Conservation (phyloP, 2,113 vertebrate species). For the Pygoscelis antarcticus region DNA sequence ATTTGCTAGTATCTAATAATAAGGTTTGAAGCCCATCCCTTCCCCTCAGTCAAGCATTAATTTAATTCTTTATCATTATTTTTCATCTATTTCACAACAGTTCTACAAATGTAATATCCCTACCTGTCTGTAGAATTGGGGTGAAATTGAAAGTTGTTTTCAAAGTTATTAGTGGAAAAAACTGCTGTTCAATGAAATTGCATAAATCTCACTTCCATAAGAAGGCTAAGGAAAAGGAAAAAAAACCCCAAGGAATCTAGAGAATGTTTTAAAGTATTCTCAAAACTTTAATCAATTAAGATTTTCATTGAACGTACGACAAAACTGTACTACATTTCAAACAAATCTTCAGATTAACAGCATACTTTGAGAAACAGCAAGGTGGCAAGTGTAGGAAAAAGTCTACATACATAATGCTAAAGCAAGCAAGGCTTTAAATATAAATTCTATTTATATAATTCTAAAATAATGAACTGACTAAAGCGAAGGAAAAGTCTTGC, state of each 20-base stretch:
- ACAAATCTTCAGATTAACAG: neutral
- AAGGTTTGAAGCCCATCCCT: slow-evolving; percentile 15
- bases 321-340: neutral
- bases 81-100: slow-evolving; percentile 18
- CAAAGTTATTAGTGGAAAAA: slow-evolving; percentile 56
- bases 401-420: neutral
- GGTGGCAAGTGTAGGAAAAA: neutral
- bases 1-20: slow-evolving; percentile 5
- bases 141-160: slow-evolving; percentile 54
- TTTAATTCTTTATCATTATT: slow-evolving; percentile 4
- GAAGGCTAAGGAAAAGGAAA: slow-evolving; percentile 44
- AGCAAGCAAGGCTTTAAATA: slow-evolving; percentile 12
- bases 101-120: slow-evolving; percentile 34
- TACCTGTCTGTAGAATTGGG: slow-evolving; percentile 46
- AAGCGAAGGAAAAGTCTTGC: neutral
- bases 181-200: slow-evolving; percentile 53
- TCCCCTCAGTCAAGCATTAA: neutral
- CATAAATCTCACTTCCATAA: slow-evolving; percentile 57
- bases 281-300: slow-evolving; percentile 5
- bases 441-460: neutral
- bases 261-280: slow-evolving; percentile 7
- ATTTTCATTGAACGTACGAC: neutral
- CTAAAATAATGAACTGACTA: neutral
- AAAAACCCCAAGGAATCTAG: slow-evolving; percentile 55
- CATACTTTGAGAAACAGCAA: neutral